Evolutionary conservation across 2,888 invertebrate genomes (phyloP), one percentile per base, ranked within the genome.

Genomic region (Platynereis dumerilii): DNA sequence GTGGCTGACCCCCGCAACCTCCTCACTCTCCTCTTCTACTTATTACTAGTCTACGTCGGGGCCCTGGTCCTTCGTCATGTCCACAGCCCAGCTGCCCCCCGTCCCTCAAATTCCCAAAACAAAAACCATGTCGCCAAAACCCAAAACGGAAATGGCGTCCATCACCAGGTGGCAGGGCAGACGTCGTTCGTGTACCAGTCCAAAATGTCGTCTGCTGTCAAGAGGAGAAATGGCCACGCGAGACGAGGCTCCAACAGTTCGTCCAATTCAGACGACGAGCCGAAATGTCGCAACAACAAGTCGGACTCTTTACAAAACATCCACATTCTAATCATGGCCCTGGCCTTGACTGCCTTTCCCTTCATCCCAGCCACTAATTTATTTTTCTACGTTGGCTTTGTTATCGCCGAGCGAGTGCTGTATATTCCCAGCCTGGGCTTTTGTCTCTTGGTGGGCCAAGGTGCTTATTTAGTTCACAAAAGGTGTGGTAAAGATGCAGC

Each of bases 301-400:
- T 7, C 22, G 10, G 22, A 39, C 45, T 24, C 60, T 26, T 53
- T 54, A 24, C 60, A 67, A 24, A 34, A 34, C 34, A 34, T 34
- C 7, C 34, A 34, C 34, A 52, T 65, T 61, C 66, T 78, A 26
- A 73, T 80, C 56, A 64, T 83, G 44, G 75, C 80, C 1, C 81
- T 91, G 74, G 86, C 92, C 83, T 90, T 97, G 80, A 88, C 96
- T 81, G 89, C 92, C 74, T 87, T 97, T 75, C 96, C 97, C 69
- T 97, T 96, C 86, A 88, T 97, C 80, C 97, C 96, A 71, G 96
- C 97, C 70, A 92, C 94, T 77, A 98, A 98, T 88, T 87, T 96
- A 76, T 91, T 97, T 85, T 96, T 96, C 87, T 96, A 97, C 85
- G 97, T 98, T 68, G 98, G 98, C 58, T 98, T 98, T 85, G 97